Percentiles rank a stretch among this genome's conserved stretches.
Conservation (phyloP, 2,113 vertebrate species). For the Ariopsis seemanni region DNA sequence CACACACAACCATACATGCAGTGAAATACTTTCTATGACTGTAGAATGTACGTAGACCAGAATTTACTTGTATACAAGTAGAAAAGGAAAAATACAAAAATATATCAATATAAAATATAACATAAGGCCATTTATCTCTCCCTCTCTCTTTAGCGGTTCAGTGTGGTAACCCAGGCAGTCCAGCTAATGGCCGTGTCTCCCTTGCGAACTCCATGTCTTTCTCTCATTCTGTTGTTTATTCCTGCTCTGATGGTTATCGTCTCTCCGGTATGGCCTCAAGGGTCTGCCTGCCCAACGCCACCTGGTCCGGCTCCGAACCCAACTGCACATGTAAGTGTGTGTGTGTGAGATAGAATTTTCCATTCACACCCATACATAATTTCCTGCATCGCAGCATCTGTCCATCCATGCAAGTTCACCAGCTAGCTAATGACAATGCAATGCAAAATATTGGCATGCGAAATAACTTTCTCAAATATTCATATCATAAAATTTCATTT, state of each 20-base stretch:
- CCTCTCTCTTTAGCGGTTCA: constrained; percentile 82
- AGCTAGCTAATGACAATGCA: neutral
- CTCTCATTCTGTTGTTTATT: constrained; percentile 91
- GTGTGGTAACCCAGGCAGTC: constrained; percentile 92
- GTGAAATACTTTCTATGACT: too few species aligned
- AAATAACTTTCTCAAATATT: neutral
- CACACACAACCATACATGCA: too few species aligned
- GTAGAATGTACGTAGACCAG: too few species aligned
- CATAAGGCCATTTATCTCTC: neutral
- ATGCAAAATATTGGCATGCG: neutral
- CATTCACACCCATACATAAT: neutral
- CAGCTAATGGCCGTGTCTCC: constrained; percentile 86
- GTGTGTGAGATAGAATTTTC: neutral
- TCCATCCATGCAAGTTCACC: neutral
- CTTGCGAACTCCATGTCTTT: constrained; percentile 87
- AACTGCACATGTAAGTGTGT: constrained; percentile 90
- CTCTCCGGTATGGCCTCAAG: constrained; percentile 87
- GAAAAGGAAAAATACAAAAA: too few species aligned
- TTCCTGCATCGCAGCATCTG: neutral
- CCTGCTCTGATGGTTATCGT: constrained; percentile 89
- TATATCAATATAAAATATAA: neutral
- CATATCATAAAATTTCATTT: neutral
- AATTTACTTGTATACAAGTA: neutral
- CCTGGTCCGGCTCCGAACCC: constrained; percentile 90
- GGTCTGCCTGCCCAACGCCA: constrained; percentile 92